Base-by-base conservation (phyloP, 2,113 vertebrate species). In the Tachysurus vachellii region DNA sequence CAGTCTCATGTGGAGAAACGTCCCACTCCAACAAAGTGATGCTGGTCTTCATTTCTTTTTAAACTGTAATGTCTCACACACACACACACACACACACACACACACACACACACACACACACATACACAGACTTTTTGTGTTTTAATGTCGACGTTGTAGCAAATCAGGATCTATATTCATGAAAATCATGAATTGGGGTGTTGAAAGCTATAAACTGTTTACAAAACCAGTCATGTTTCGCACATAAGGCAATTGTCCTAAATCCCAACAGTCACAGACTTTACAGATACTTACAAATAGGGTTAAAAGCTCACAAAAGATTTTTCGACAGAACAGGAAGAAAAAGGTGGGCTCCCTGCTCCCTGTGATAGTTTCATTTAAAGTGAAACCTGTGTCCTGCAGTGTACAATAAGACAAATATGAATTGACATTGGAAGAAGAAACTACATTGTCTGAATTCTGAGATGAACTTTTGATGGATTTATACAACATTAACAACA, bases 131-230 rank as follows among this genome's bases (percentile, higher is more conserved):
- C 36, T 36, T 36, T 64, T n/a, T 64, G 23, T 68, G 1, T 68
- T 68, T 36, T 36, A 31, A 31, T n/a, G n/a, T 11, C n/a, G 62
- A 66, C 28, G 3, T 66, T n/a, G 14, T 14, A 68, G 7, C 17
- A 36, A 31, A 68, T 5, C 66, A 68, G 28, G 36, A 31, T n/a
- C 62, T 12, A 12, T 3, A n/a, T 36, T 31, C 1, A 5, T 13
- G 4, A 68, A 16, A 2, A 73, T 79, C 81, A 12, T 88, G 68
- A 83, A 83, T 75, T 57, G 80, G 86, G 82, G 86, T 88, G 88
- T 84, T 84, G 85, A 90, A 91, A 87, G 80, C 83, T 84, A 84
- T 83, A 47, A 71, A 66, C 71, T 90, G 85, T 91, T 92, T 91
- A 90, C 82, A 88, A 88, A 90, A 75, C 44, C 73, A 88, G 66